These are phyloP conservation scores for Oopsacas minuta DNA, from an alignment of 37 sponge, comb jelly and placozoan genomes.

Conservation along the genomic window DNA sequence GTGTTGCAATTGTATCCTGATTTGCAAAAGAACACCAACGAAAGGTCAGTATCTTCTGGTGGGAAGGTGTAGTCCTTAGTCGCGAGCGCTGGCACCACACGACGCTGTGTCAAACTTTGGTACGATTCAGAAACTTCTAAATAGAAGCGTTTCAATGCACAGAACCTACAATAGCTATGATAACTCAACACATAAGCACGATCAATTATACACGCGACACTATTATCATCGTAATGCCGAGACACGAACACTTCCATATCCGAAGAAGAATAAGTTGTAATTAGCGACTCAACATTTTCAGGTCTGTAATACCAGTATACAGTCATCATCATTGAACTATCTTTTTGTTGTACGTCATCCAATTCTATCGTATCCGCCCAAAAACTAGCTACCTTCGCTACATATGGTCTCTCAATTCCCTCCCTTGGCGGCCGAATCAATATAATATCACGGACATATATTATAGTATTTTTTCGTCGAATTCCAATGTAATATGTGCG, in stretches of 20 bases:
- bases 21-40: slow-evolving; percentile 33
- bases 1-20: slow-evolving; percentile 44
- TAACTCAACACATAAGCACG: slow-evolving; percentile 38
- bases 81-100: not conserved
- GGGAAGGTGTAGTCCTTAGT: not conserved
- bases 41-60: slow-evolving; percentile 5
- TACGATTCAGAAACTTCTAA: not conserved
- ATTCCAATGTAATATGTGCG: slow-evolving; percentile 30
- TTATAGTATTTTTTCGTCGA: slow-evolving; percentile 24
- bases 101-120: not conserved
- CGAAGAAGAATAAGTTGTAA: not conserved
- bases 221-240: slow-evolving; percentile 52
- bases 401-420: slow-evolving; percentile 33
- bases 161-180: slow-evolving; percentile 41
- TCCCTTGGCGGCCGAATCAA: slow-evolving; percentile 19
- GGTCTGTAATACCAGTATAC: slow-evolving; percentile 64
- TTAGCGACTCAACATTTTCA: slow-evolving; percentile 24
- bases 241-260: slow-evolving; percentile 48
- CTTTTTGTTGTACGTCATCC: not conserved
- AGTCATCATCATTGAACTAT: slow-evolving; percentile 38
- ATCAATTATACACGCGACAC: slow-evolving; percentile 57
- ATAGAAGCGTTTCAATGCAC: not conserved
- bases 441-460: slow-evolving; percentile 36
- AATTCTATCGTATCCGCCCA: slow-evolving; percentile 34
- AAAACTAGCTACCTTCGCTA: slow-evolving; percentile 45